A percentile compares a stretch with the other conserved stretches of the same genome.
phyloP scores from a whole-genome alignment of 2,888 invertebrate genomes.

The Caenorhabditis zanzibari region DNA sequence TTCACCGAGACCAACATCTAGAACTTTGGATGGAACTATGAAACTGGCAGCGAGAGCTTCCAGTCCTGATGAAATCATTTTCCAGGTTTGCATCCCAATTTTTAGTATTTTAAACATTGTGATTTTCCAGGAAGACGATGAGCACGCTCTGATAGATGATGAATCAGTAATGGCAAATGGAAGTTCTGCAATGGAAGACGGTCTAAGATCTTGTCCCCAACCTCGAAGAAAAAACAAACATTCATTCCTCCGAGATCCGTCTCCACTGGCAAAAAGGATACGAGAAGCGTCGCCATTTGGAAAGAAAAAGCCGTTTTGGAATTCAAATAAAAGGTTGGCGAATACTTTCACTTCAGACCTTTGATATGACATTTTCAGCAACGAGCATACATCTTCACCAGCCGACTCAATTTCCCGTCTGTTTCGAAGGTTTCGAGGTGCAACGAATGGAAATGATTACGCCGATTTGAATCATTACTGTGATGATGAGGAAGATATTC shows the following conservation, averaged over 20 bases:
- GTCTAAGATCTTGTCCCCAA: conserved; percentile 57
- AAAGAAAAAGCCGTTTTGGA: conserved; percentile 64
- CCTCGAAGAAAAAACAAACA: conserved; percentile 62
- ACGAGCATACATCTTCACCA: conserved; percentile 39
- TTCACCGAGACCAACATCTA: conserved; percentile 26
- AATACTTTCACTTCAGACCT: not conserved
- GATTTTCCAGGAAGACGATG: conserved; percentile 47
- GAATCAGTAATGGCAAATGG: conserved; percentile 11
- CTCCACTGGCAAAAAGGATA: conserved; percentile 65
- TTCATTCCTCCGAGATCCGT: conserved; percentile 66
- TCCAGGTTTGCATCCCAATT: conserved; percentile 6
- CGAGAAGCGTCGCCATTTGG: conserved; percentile 72
- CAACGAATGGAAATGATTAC: conserved; percentile 53
- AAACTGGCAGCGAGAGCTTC: conserved; percentile 17
- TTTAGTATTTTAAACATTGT: not conserved
- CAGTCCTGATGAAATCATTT: conserved; percentile 46
- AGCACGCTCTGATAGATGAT: conserved; percentile 42
- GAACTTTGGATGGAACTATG: conserved; percentile 32
- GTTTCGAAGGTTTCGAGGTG: conserved; percentile 57
- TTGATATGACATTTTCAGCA: conserved; percentile 17
- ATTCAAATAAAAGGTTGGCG: conserved; percentile 50
- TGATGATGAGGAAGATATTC: conserved; percentile 47
- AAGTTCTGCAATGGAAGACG: conserved; percentile 27
- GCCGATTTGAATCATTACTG: conserved; percentile 62
- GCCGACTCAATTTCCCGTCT: conserved; percentile 62